Evolutionary conservation across 2,797 vertebrate genomes (phyloP).

Genomic region (Protonibea diacanthus): DNA sequence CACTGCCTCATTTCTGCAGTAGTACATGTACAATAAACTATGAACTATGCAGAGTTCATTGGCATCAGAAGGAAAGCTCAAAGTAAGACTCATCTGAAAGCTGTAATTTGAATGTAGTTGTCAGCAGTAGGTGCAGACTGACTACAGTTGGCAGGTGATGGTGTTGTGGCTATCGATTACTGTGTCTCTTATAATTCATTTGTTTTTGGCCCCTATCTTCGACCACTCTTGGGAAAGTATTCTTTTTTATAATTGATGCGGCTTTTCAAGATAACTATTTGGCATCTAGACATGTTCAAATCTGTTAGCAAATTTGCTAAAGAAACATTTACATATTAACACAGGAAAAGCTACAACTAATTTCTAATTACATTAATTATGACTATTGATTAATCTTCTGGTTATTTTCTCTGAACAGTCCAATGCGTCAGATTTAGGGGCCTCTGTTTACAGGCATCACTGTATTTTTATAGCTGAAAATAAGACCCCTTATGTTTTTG

Average conservation of each 20-base stretch:
- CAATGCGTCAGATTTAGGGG: too few species aligned
- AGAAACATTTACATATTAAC: too few species aligned
- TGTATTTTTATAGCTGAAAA: too few species aligned
- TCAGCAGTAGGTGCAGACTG: conserved; percentile 6
- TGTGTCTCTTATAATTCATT: background rate
- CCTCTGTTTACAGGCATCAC: too few species aligned
- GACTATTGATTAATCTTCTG: background rate
- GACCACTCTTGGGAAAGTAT: background rate
- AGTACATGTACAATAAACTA: too few species aligned
- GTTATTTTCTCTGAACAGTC: background rate
- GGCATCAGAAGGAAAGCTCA: background rate
- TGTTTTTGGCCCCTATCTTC: background rate
- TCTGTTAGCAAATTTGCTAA: too few species aligned
- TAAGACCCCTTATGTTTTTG: too few species aligned
- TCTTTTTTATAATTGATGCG: conserved; percentile 1
- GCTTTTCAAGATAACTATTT: conserved; percentile 5
- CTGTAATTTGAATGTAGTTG: conserved; percentile 4
- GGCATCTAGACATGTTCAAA: background rate
- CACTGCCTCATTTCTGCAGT: too few species aligned
- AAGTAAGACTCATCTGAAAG: conserved; percentile 19
- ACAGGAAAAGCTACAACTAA: too few species aligned
- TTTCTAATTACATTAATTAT: too few species aligned
- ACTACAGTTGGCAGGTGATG: background rate
- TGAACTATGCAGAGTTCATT: background rate
- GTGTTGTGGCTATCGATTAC: background rate